These are phyloP conservation scores for Leucopsar rothschildi DNA, from an alignment of 2,113 vertebrate species.

Conservation along the genomic window DNA sequence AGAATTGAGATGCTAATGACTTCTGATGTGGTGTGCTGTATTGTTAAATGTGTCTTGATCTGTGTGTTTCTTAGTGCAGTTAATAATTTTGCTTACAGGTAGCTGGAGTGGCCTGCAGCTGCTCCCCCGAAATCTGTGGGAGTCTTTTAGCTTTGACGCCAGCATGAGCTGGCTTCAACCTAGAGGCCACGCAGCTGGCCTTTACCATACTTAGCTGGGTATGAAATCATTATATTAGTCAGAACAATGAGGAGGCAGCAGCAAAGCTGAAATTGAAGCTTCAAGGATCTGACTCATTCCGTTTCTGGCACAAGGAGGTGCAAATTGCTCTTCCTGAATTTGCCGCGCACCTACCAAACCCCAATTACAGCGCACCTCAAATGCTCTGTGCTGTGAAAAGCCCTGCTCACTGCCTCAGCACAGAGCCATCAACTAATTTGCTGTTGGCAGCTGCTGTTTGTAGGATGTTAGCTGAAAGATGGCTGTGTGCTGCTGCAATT, in stretches of 20 bases:
- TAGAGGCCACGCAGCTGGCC: neutral
- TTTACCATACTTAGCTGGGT: neutral
- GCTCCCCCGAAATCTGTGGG: neutral
- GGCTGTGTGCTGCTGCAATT: neutral
- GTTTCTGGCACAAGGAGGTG: slow-evolving; percentile 18
- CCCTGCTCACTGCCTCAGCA: neutral
- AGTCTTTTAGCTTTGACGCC: neutral
- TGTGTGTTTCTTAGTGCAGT: neutral
- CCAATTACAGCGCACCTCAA: neutral
- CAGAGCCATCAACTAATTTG: neutral
- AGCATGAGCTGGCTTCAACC: neutral
- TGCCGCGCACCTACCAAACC: neutral
- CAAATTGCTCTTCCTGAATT: slow-evolving; percentile 31
- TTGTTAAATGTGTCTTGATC: neutral
- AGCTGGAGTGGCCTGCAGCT: neutral
- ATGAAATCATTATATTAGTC: neutral
- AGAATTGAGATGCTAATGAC: neutral
- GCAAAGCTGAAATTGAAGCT: slow-evolving; percentile 30
- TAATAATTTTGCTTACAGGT: neutral
- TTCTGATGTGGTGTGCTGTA: neutral
- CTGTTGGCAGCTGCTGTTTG: neutral
- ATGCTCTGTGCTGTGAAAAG: neutral
- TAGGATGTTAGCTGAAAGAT: neutral
- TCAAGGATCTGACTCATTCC: slow-evolving; percentile 31
- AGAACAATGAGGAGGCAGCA: slow-evolving; percentile 44